phyloP scores from a whole-genome alignment of 2,113 vertebrate genomes.

The Gadus chalcogrammus region DNA sequence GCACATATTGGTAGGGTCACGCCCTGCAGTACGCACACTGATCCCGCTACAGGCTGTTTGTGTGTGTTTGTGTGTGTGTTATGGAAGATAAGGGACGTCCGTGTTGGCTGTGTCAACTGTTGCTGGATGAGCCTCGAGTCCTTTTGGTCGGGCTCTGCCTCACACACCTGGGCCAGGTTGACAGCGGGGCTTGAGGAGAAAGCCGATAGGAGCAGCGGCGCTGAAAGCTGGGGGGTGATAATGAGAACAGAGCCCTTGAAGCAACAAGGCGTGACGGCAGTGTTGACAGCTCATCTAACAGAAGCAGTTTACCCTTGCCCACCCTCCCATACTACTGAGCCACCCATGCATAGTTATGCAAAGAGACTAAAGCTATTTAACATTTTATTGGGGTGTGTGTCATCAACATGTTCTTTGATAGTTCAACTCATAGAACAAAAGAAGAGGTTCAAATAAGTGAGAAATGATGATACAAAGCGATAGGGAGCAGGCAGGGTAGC shows the following conservation, averaged over 20 bases:
- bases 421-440: too few relatives aligned
- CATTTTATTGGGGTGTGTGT: neutral
- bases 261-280: slow-evolving; percentile 38
- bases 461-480: too few relatives aligned
- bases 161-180: slow-evolving; percentile 48
- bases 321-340: slow-evolving; percentile 24
- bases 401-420: too few relatives aligned
- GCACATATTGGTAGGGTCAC: too few relatives aligned
- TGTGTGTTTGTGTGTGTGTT: too few relatives aligned
- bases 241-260: slow-evolving; percentile 48
- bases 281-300: slow-evolving; percentile 45
- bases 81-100: too few relatives aligned
- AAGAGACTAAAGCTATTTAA: neutral
- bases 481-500: too few relatives aligned
- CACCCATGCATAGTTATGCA: slow-evolving; percentile 25
- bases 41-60: too few relatives aligned
- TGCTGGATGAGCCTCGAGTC: slow-evolving; percentile 30
- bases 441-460: too few relatives aligned
- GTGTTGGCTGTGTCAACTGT: slow-evolving; percentile 1
- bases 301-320: slow-evolving; percentile 29
- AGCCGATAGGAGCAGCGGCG: slow-evolving; percentile 47
- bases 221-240: slow-evolving; percentile 54
- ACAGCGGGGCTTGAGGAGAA: slow-evolving; percentile 41
- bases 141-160: slow-evolving; percentile 4
- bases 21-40: too few relatives aligned